These are phyloP conservation scores for Neodon shergylaensis DNA, from an alignment of 2,113 vertebrate genomes.

Conservation along the genomic window DNA sequence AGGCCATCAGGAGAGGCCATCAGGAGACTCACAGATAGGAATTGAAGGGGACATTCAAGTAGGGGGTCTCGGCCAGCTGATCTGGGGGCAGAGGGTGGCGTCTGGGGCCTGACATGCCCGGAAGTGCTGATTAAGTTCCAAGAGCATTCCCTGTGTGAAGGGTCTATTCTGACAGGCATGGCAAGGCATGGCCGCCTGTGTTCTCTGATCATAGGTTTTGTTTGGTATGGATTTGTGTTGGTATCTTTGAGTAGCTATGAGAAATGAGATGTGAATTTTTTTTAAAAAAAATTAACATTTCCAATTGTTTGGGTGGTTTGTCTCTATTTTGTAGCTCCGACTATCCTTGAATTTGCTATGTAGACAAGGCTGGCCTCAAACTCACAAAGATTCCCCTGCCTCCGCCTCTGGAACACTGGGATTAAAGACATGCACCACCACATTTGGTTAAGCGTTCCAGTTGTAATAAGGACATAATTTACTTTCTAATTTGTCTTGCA, in stretches of 20 bases:
- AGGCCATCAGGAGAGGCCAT: too few species aligned
- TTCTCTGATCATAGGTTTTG: not conserved
- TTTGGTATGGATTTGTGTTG: not conserved
- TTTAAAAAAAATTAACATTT: not conserved
- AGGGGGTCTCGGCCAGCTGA: not conserved
- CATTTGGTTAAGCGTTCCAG: not conserved
- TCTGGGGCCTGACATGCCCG: not conserved
- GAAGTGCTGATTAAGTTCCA: not conserved
- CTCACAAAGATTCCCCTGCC: not conserved
- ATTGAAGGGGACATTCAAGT: not conserved
- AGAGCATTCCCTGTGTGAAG: not conserved
- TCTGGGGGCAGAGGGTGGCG: not conserved
- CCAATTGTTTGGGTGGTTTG: not conserved
- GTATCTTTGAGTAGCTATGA: not conserved
- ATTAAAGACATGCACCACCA: not conserved
- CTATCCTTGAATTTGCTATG: not conserved
- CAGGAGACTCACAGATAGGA: not conserved
- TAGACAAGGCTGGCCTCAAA: not conserved
- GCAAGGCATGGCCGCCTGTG: not conserved
- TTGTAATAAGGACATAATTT: not conserved
- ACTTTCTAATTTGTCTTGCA: not conserved
- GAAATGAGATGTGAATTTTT: not conserved
- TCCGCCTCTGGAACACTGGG: not conserved
- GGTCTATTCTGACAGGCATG: not conserved
- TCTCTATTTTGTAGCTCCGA: not conserved